Evolutionary conservation across 2,888 invertebrate species (phyloP), one percentile per base, ranked within the genome.

Genomic region (Diadegma fenestrale): DNA sequence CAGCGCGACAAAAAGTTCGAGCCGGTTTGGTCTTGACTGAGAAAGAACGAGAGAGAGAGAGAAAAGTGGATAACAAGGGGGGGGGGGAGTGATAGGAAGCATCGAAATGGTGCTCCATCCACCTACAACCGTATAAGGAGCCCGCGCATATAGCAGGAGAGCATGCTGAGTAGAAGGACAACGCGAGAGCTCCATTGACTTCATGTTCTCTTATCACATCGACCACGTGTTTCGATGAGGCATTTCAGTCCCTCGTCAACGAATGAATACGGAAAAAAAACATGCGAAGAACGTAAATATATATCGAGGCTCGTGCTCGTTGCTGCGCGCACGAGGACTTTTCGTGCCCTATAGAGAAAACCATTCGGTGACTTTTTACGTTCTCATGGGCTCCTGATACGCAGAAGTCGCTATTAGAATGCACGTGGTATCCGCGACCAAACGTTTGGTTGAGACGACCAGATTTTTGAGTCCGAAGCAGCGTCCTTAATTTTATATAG

Each of bases 41-140:
- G 63, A 37, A 33, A 26, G 73, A 48, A n/a, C n/a, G 12, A 7
- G 54, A 30, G 43, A 26, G 14, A 41, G 19, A 45, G 61, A 33
- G 17, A 17, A 51, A 2, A 19, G 63, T 12, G 45, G 51, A n/a
- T n/a, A 37, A 61, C 26, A 41, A 26, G 30, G 37, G 30, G 30
- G 73, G 75, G 30, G 45, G 48, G 30, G 51, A 14, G 58, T 6
- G 61, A 87, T 86, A 88, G 87, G 61, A 17, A 10, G 66, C n/a
- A 26, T 8, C 41, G n/a, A 54, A 41, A 68, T 54, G 90, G 88
- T 89, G 89, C 91, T 89, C 88, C 88, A 89, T 91, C 92, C 91
- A 90, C 92, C 92, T 92, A 93, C 92, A 93, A 93, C 91, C 93
- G 93, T 91, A 92, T 92, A 93, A 91, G 91, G 92, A 93, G 93